phyloP scores from a whole-genome alignment of 2,797 vertebrate genomes.

The Synaphobranchus kaupii region DNA sequence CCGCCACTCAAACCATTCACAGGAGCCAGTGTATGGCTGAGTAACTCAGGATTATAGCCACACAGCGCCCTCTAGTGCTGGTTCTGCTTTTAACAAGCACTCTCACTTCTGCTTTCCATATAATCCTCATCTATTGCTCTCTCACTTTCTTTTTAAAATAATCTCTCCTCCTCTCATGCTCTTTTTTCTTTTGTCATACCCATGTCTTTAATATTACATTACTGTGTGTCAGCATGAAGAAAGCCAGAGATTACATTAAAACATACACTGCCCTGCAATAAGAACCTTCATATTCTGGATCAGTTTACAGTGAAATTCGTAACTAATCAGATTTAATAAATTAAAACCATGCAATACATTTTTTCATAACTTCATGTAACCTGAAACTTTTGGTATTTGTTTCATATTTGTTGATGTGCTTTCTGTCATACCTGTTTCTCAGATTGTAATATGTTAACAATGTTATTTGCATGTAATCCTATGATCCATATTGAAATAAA shows the following conservation, averaged over 20 bases:
- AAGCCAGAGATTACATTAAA: background rate
- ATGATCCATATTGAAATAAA: background rate
- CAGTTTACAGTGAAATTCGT: background rate
- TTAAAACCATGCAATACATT: background rate
- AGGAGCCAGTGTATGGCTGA: conserved; percentile 28
- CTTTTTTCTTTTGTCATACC: background rate
- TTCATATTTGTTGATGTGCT: background rate
- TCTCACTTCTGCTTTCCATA: background rate
- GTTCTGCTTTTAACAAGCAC: background rate
- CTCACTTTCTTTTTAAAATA: background rate
- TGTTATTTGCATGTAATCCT: background rate
- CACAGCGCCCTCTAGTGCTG: conserved; percentile 15
- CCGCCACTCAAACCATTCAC: conserved; percentile 15
- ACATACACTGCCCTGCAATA: background rate
- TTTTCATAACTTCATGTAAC: background rate
- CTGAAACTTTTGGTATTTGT: background rate
- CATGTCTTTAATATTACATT: background rate
- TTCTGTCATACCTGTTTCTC: background rate
- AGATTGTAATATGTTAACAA: background rate
- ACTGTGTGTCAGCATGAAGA: background rate
- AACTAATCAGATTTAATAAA: background rate
- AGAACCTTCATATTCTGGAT: background rate
- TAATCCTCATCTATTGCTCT: background rate
- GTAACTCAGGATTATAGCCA: background rate
- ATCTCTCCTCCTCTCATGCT: background rate